phyloP scores from a whole-genome alignment of 2,797 vertebrate genomes.

The Allochrocebus solatus region DNA sequence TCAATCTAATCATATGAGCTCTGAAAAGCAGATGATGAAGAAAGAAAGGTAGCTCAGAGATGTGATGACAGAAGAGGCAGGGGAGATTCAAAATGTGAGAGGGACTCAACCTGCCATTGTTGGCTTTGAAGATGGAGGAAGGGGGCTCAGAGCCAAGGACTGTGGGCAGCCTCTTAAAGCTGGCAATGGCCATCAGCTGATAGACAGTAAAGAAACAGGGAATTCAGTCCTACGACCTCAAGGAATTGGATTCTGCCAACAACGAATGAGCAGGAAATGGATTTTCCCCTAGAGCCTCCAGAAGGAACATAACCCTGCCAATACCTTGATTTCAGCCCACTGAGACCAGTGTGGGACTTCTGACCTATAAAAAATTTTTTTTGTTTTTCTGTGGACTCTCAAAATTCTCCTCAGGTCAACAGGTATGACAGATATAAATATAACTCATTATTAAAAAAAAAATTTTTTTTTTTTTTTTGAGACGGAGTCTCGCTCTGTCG shows the following conservation, averaged over 20 bases:
- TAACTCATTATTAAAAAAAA: too few relatives aligned
- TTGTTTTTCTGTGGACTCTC: too few relatives aligned
- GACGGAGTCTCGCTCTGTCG: too few relatives aligned
- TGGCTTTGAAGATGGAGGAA: constrained; percentile 13
- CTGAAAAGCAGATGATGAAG: background rate
- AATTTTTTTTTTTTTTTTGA: too few relatives aligned
- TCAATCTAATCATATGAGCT: constrained; percentile 2
- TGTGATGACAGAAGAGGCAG: background rate
- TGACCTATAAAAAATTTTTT: background rate
- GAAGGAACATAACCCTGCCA: background rate
- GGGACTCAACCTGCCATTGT: background rate
- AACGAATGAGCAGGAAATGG: constrained; percentile 16
- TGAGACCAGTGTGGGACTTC: background rate
- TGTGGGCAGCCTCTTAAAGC: background rate
- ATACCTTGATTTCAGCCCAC: background rate
- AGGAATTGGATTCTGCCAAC: constrained; percentile 10
- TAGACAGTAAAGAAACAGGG: background rate
- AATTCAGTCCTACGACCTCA: background rate
- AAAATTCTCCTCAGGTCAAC: too few relatives aligned
- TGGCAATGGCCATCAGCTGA: background rate
- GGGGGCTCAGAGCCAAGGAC: background rate
- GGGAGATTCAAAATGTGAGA: background rate
- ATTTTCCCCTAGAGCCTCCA: background rate
- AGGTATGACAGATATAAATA: too few relatives aligned
- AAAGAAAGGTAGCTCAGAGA: background rate